Base-by-base conservation (phyloP, 2,113 vertebrate genomes). In the Ptychochromis oligacanthus region DNA sequence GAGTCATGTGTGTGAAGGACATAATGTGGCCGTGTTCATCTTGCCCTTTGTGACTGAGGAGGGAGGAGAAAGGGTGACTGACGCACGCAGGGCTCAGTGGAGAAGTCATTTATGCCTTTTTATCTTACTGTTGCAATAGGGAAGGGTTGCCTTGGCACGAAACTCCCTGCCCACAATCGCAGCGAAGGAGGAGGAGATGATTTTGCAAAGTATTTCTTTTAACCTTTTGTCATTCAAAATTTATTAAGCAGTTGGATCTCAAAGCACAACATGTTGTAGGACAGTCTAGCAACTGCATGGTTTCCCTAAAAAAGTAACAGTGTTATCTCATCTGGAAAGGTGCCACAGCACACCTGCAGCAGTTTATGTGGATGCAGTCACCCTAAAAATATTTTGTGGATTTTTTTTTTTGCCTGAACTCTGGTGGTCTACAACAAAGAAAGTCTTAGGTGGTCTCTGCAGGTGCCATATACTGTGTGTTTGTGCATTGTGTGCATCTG, bases 21-120 rank as follows among this genome's bases (percentile, higher is more conserved):
- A 43, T 28, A 6, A 38, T 81, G 11, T 38, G 18, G 17, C 22
- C 54, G 67, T 36, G 57, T 76, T 75, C 60, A 67, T 40, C 15
- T 46, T 67, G 22, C 13, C 38, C 28, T n/a, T 65, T 55, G 55
- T 31, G 61, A 67, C 7, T 38, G 22, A 14, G 55, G 55, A 57
- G 43, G 86, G 86, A 58, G 84, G 84, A 74, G 86, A 81, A 54
- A 80, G 34, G n/a, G 49, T 64, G 72, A 38, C 17, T 88, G 88
- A 90, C 80, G 90, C 85, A 91, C 5, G 22, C 46, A 57, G 46
- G 22, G 34, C 20, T 72, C 72, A 56, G 22, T 10, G 76, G 57
- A 70, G 36, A 77, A 80, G 38, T 79, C 24, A 40, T 60, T 84
- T 49, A 49, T 36, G 56, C 7, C 20, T n/a, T 38, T 88, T 79